Conservation (phyloP, 2,113 vertebrate genomes). For the Myiozetetes cayanensis region DNA sequence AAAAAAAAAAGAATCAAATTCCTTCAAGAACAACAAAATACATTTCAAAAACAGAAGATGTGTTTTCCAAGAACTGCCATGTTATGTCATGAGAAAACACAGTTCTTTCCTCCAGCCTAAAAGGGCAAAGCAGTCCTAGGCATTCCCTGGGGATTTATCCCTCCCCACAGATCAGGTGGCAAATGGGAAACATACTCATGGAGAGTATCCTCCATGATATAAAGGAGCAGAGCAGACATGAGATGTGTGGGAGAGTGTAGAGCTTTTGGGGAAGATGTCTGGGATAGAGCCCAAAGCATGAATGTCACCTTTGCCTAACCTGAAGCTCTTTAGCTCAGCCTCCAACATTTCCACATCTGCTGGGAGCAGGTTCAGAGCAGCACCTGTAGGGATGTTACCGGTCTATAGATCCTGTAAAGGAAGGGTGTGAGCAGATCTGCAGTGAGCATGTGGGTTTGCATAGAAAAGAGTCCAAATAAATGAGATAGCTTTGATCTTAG, state of each 20-base stretch:
- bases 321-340: neutral
- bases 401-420: neutral
- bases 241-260: too few species aligned
- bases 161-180: neutral
- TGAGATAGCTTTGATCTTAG: neutral
- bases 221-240: neutral
- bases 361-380: neutral
- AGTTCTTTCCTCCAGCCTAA: neutral
- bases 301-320: neutral
- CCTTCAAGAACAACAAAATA: neutral
- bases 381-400: too few species aligned
- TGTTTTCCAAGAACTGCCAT: neutral
- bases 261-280: neutral
- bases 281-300: rapidly evolving
- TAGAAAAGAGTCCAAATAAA: neutral
- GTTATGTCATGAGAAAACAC: neutral
- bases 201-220: neutral
- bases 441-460: neutral
- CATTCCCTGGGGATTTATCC: neutral
- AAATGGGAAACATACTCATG: neutral
- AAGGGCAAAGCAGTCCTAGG: neutral
- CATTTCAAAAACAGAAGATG: neutral
- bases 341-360: neutral
- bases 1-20: neutral
- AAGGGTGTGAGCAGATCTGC: neutral